These are phyloP conservation scores for Apis laboriosa DNA, from an alignment of 1,140 invertebrate genomes.

Conservation along the genomic window DNA sequence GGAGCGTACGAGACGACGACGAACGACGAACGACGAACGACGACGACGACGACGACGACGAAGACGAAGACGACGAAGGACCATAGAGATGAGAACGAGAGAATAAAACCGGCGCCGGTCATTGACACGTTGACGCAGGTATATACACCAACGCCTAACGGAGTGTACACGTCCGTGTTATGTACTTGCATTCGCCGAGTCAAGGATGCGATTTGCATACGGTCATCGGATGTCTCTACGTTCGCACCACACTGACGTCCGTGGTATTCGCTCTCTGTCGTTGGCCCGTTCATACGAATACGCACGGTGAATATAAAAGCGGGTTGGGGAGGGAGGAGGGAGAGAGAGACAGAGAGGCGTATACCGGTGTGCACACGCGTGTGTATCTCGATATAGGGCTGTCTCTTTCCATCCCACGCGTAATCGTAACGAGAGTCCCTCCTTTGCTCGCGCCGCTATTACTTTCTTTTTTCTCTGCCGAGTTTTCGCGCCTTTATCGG, in stretches of 20 bases:
- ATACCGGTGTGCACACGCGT: background rate
- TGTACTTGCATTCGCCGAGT: conserved; percentile 57
- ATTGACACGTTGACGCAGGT: conserved; percentile 54
- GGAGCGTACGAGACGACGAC: background rate
- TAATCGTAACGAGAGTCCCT: conserved; percentile 25
- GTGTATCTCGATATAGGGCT: background rate
- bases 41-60: conserved; percentile 2
- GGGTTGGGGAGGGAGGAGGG: background rate
- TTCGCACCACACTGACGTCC: conserved; percentile 50
- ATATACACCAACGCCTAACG: conserved; percentile 55
- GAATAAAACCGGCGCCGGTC: conserved; percentile 42
- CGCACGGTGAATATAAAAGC: conserved; percentile 36
- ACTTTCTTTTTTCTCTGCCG: conserved; percentile 7
- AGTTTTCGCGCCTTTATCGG: background rate
- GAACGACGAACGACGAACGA: too few species aligned
- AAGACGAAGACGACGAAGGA: background rate
- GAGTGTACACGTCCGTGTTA: conserved; percentile 55
- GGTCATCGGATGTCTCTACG: conserved; percentile 57
- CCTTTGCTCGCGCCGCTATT: background rate
- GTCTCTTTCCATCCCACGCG: background rate
- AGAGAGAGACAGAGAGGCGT: background rate
- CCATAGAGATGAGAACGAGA: background rate
- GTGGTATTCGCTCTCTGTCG: conserved; percentile 49
- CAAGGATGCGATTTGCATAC: conserved; percentile 61
- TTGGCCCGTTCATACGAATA: conserved; percentile 47